phyloP scores from a whole-genome alignment of 2,797 vertebrate genomes.

The Lepus oiostolus region DNA sequence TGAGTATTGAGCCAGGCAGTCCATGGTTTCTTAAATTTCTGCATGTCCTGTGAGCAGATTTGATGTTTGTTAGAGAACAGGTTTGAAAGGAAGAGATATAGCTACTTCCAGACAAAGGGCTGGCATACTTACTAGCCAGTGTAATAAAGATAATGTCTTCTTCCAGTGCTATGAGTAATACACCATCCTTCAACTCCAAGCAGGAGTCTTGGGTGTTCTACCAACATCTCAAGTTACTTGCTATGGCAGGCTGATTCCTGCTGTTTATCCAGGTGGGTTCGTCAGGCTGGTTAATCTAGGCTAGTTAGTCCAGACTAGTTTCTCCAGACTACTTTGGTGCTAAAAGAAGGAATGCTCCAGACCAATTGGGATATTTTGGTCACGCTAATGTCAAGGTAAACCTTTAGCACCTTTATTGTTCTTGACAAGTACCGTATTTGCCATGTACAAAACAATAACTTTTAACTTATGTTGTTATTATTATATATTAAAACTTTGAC shows the following conservation, averaged over 20 bases:
- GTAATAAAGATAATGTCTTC: not conserved
- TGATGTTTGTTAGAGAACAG: not conserved
- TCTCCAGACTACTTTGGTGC: not conserved
- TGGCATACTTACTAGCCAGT: not conserved
- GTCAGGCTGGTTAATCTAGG: too few relatives aligned
- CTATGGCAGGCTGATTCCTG: not conserved
- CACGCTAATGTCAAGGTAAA: not conserved
- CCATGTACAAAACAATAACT: not conserved
- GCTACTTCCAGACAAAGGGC: not conserved
- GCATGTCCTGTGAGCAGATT: not conserved
- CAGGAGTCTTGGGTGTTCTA: not conserved
- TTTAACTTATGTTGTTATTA: not conserved
- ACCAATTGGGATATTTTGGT: not conserved
- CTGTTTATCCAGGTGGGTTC: too few relatives aligned
- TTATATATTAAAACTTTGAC: not conserved
- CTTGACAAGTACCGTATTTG: constrained; percentile 10
- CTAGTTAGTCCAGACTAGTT: not conserved
- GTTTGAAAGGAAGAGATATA: not conserved
- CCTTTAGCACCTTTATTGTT: not conserved
- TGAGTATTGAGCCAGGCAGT: not conserved
- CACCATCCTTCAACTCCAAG: not conserved
- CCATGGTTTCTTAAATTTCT: not conserved
- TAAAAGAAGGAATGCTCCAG: not conserved
- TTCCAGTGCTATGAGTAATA: not conserved
- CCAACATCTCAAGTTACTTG: not conserved